Evolutionary conservation across 2,797 vertebrate genomes (phyloP).

Genomic region (Acanthurus lineatus): DNA sequence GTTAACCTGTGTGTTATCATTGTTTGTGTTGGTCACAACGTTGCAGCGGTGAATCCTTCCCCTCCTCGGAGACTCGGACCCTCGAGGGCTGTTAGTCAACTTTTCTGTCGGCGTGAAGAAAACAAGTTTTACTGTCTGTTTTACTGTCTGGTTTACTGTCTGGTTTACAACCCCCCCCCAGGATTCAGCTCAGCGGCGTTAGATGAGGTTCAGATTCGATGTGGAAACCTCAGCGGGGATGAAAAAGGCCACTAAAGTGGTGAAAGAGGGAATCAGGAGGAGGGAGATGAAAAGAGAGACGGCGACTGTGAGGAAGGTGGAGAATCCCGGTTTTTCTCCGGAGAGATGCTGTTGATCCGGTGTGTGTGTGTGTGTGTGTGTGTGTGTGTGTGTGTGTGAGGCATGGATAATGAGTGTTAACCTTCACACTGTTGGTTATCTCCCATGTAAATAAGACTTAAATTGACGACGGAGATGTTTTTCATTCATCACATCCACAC

Average conservation of each 20-base stretch:
- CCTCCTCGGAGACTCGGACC: neutral
- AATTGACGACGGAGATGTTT: neutral
- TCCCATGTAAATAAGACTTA: neutral
- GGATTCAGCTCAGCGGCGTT: conserved; percentile 21
- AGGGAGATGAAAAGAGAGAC: conserved; percentile 23
- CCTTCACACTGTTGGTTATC: conserved; percentile 31
- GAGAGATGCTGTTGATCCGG: conserved; percentile 27
- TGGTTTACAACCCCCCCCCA: neutral
- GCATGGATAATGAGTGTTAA: conserved; percentile 17
- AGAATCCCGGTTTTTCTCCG: conserved; percentile 26
- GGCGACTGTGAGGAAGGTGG: conserved; percentile 23
- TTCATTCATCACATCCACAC: neutral
- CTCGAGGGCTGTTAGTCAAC: conserved; percentile 22
- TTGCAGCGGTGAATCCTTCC: neutral
- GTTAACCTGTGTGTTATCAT: conserved; percentile 32
- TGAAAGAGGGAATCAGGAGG: conserved; percentile 26
- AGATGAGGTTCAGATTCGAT: conserved; percentile 45
- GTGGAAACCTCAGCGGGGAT: conserved; percentile 46
- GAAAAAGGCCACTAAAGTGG: conserved; percentile 32
- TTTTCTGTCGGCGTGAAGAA: conserved; percentile 24
- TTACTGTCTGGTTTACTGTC: neutral
- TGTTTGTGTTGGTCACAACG: conserved; percentile 30
- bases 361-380: neutral
- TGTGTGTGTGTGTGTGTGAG: neutral
- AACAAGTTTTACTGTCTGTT: conserved; percentile 29